These are phyloP conservation scores for Nomada lathburiana DNA, from an alignment of 2,888 invertebrate genomes.

Conservation along the genomic window DNA sequence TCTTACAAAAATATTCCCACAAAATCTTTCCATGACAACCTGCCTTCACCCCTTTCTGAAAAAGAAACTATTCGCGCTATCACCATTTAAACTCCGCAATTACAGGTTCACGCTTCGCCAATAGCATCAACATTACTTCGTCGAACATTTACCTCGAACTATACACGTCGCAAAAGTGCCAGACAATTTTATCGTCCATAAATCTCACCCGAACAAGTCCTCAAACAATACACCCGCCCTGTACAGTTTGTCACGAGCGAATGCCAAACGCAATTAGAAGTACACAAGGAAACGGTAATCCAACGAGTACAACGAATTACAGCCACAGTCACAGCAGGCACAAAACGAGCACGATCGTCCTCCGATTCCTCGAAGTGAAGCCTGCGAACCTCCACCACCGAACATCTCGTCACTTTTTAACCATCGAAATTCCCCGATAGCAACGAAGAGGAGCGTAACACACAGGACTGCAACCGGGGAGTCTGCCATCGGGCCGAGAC, in stretches of 20 bases:
- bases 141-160: neutral
- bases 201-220: neutral
- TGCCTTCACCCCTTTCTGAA: too few species aligned
- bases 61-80: too few species aligned
- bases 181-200: neutral
- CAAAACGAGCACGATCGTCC: neutral
- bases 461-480: slow-evolving; percentile 57
- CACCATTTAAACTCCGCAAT: too few species aligned
- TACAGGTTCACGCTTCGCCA: neutral
- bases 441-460: slow-evolving; percentile 43
- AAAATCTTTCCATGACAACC: too few species aligned
- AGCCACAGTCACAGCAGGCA: neutral
- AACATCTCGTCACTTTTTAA: slow-evolving; percentile 17
- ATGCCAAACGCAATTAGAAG: neutral
- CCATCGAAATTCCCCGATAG: slow-evolving; percentile 52
- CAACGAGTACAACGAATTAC: neutral
- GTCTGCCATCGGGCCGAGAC: slow-evolving; percentile 49
- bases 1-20: neutral
- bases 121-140: neutral
- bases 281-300: neutral
- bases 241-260: neutral
- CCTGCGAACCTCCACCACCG: neutral
- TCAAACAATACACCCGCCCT: neutral
- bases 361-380: neutral
- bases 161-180: neutral